Evolutionary conservation across 2,888 invertebrate genomes (phyloP), one percentile per base, ranked within the genome.

Genomic region (Strigamia crassipes): DNA sequence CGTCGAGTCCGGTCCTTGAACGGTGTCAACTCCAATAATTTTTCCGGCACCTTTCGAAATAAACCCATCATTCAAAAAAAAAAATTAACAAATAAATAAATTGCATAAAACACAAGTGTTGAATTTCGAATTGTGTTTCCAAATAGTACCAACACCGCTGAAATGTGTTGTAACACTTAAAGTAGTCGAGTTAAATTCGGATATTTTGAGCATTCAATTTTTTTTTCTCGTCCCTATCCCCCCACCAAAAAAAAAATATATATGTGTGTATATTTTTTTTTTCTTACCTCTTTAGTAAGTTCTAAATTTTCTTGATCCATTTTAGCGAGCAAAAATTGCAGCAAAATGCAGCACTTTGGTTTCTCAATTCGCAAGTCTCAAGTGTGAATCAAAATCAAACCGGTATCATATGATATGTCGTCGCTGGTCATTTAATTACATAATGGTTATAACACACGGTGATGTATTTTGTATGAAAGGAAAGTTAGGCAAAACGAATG

Each of bases 1-100:
- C 83, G 77, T 82, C 84, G 84, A 84, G 86, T 86, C 82, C 86
- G 85, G 83, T 87, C 87, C 85, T 87, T 87, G 84, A 86, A 87
- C 51, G 84, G 84, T 42, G 84, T 86, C 84, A 84, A 85, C 85
- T 86, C 86, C 83, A 86, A 84, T 82, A 86, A 84, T 80, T 86
- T 85, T 83, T 86, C 86, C 82, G 86, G 86, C 61, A 86, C 85
- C 86, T 86, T 82, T 42, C 21, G 41, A 31, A 38, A 38, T 61
- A 61, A 56, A 41, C 5, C 61, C 61, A 61, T 34, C 78, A 31
- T 46, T 10, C 13, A 46, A 46, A 46, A 1, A 2, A 1, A 2
- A 38, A 38, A 5, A 4, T 38, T 38, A 38, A n/a, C 46, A n/a
- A 46, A 46, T 0, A 46, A n/a, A 15, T 27, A 3, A 27, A 27